These are phyloP conservation scores for Drosophila pruinosa DNA, from an alignment of 1,140 invertebrate genomes.

Conservation along the genomic window DNA sequence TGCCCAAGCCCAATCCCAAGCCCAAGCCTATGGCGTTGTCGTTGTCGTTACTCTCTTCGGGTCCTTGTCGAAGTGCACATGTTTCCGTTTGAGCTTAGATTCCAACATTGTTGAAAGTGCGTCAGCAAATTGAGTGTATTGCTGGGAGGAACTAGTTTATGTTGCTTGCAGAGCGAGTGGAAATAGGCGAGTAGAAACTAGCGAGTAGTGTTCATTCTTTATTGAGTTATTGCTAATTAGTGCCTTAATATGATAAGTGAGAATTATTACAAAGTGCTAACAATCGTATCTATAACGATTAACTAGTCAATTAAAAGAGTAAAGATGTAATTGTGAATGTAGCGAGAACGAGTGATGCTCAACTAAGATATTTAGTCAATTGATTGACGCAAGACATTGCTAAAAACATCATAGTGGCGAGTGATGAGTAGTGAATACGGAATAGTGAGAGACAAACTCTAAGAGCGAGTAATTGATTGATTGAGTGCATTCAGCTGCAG, in stretches of 20 bases:
- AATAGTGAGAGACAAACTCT: background rate
- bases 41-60: too few species aligned
- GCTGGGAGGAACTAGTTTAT: background rate
- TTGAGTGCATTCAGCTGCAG: slow-evolving; percentile 20
- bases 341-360: too few species aligned
- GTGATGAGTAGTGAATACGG: background rate
- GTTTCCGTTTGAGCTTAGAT: background rate
- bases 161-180: background rate
- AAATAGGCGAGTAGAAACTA: background rate
- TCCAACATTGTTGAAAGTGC: background rate
- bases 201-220: too few species aligned
- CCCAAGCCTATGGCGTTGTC: background rate
- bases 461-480: slow-evolving; percentile 24
- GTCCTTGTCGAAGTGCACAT: background rate
- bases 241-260: too few species aligned
- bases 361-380: too few species aligned
- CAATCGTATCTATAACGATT: too few species aligned
- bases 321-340: too few species aligned
- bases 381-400: background rate
- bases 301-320: too few species aligned
- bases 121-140: background rate
- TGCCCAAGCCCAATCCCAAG: background rate
- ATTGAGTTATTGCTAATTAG: too few species aligned
- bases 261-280: too few species aligned
- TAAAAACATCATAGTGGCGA: background rate